phyloP scores from a whole-genome alignment of 2,797 vertebrate species.

The Oreochromis mossambicus region DNA sequence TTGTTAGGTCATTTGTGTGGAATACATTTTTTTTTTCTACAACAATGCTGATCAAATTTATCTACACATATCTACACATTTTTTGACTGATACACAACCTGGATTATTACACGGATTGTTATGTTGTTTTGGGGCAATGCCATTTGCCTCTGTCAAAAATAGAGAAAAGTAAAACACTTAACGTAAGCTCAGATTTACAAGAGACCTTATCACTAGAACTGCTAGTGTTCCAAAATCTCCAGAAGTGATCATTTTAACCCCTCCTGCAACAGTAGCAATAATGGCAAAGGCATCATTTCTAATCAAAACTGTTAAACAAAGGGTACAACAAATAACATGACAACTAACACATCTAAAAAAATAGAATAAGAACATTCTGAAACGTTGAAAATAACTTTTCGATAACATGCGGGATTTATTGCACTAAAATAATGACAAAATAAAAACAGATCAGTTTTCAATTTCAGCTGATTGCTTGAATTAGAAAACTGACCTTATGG shows the following conservation, averaged over 20 bases:
- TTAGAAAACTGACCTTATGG: neutral
- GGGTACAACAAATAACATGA: neutral
- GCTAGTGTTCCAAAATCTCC: neutral
- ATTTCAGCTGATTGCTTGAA: neutral
- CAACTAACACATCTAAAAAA: neutral
- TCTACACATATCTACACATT: neutral
- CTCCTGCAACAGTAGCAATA: neutral
- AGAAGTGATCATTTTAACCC: neutral
- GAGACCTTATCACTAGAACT: neutral
- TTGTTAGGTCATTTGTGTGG: neutral
- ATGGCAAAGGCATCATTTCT: neutral
- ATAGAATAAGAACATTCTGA: neutral
- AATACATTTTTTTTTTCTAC: neutral
- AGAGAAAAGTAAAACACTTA: neutral
- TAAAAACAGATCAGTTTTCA: neutral
- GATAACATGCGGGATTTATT: neutral
- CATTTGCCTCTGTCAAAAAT: neutral
- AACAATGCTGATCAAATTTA: neutral
- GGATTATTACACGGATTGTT: neutral
- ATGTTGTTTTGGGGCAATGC: neutral
- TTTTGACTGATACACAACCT: neutral
- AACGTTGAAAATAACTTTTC: neutral
- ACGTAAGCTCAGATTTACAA: neutral
- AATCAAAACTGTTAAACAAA: neutral
- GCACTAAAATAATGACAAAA: neutral